Evolutionary conservation across 1,140 invertebrate genomes (phyloP), one percentile per base, ranked within the genome.

Genomic region (Colletes latitarsis): DNA sequence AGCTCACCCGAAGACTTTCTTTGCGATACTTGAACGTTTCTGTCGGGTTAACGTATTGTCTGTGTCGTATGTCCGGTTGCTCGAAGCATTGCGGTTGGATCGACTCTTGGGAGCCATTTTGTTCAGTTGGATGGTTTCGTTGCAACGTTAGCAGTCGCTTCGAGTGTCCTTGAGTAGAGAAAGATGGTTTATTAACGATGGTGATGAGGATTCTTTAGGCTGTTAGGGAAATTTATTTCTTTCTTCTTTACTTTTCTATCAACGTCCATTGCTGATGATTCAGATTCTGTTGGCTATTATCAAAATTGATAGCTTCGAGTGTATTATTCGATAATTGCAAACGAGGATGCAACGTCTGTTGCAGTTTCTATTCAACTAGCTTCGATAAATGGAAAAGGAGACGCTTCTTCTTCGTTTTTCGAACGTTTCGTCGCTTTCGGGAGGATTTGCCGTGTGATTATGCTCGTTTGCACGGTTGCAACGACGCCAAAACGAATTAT

Each of bases 1-100:
- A 84, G 83, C 41, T 84, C 84, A n/a, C 88, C 88, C 4, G 88
- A 89, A 53, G 87, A 89, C 39, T 89, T 88, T 19, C 67, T 83
- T 21, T 77, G 70, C 19, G 86, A 89, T 58, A 86, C 87, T 57
- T 89, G 88, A 89, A 58, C 77, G 4, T 3, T 4, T 6, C 15
- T 15, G 15, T 12, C 55, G 60, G 5, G n/a, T n/a, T 46, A 6
- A 58, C 15, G 30, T n/a, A 43, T 1, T 19, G 6, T 14, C n/a
- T 6, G 15, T 19, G 39, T 53, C 30, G 14, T 21, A 17, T 14
- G 9, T 43, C 10, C 5, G 15, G 12, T 3, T 30, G 19, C 8
- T 46, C n/a, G 15, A 9, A 68, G 39, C n/a, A 68, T 39, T 19
- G 49, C 5, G 30, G n/a, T 4, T 12, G 39, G n/a, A 9, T 41